Base-by-base conservation (phyloP, 92 coral and sea anemone species). In the Umimayanthus chanpuru region DNA sequence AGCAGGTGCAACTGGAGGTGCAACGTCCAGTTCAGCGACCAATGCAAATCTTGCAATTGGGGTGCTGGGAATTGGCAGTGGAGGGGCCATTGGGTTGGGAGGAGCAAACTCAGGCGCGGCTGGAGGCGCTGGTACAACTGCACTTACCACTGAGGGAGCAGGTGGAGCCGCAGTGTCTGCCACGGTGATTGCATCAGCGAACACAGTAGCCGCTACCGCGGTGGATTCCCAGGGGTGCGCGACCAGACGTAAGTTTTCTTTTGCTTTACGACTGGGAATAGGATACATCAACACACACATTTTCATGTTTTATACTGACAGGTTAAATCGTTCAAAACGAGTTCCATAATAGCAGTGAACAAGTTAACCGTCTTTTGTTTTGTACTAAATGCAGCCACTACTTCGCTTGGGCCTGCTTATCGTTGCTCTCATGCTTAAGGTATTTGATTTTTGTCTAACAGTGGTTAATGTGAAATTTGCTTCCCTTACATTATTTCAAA, bases 191-290 rank as follows among this genome's bases (percentile, higher is more conserved):
- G 87, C 87, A 20, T 70, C 87, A 6, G 87, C 87, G 43, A 83
- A 83, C 78, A 36, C 40, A 41, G 87, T 83, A 29, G 87, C 87
- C 5, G 87, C 87, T 4, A 28, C 78, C 18, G 78, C 66, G 16
- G 87, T 83, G 40, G 87, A 83, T 18, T 9, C 67, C 53, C 87
- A 83, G 16, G 87, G 87, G 38, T 78, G 87, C 6, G 87, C 87
- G 26, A 83, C 66, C 43, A 83, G 87, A 70, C 28, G 87, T 83
- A 47, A 83, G 87, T 38, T 9, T 75, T 3, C 4, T 9, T 5
- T 75, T 20, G 20, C 79, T 36, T 11, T 32, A 18, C 25, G 9
- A 36, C 9, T 75, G 50, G 10, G 25, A 53, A 11, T 20, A 9
- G 14, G 16, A 11, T 12, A 12, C 16, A 53, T 12, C 58, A 53